Evolutionary conservation across 2,888 invertebrate species (phyloP).

Genomic region (Cetonia aurata): DNA sequence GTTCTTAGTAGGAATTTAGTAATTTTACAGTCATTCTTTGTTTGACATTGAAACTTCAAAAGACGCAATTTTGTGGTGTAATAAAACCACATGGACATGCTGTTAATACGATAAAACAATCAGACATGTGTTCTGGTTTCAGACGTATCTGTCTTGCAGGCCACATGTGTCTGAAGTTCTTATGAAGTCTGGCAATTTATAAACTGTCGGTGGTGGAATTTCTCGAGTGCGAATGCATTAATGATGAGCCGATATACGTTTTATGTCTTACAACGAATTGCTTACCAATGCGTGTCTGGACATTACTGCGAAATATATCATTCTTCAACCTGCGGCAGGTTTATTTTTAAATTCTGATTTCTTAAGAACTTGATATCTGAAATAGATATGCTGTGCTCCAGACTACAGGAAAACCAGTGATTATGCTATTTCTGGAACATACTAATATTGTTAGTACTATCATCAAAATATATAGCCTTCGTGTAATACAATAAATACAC

Average conservation of each 20-base stretch:
- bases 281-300: background rate
- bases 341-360: too few species aligned
- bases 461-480: too few species aligned
- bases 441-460: too few species aligned
- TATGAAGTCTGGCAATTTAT: conserved; percentile 34
- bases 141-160: conserved; percentile 9
- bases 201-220: conserved; percentile 12
- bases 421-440: too few species aligned
- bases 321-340: background rate
- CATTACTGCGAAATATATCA: background rate
- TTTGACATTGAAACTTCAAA: too few species aligned
- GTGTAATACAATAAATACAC: too few species aligned
- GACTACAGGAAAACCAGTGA: too few species aligned
- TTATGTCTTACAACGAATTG: background rate
- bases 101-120: conserved; percentile 24
- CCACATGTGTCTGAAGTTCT: conserved; percentile 29
- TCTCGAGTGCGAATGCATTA: conserved; percentile 25
- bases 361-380: too few species aligned
- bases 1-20: too few species aligned
- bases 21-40: too few species aligned
- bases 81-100: conserved; percentile 12
- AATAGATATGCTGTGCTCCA: too few species aligned
- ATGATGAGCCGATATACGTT: conserved; percentile 8
- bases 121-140: conserved; percentile 28
- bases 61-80: conserved; percentile 11